Base-by-base conservation (phyloP, 2,797 vertebrate species). In the Sciurus vulgaris region DNA sequence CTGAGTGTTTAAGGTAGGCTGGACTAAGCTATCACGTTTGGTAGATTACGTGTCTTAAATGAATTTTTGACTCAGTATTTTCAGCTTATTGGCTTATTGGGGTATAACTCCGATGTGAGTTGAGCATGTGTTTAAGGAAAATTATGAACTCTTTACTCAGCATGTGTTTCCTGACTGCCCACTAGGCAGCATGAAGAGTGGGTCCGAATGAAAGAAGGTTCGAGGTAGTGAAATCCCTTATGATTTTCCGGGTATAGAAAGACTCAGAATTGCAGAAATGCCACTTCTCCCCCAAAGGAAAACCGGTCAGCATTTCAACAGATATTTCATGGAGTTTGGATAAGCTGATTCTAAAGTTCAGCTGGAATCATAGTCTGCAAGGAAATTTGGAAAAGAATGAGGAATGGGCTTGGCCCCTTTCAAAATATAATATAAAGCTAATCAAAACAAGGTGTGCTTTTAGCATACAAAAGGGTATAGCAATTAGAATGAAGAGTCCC, bases 371-470 rank as follows among this genome's bases (percentile, higher is more conserved):
- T 33, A 89, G 28, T 70, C 72, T 92, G 41, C 70, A 74, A 51
- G 70, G 82, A 88, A 59, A 85, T 72, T 84, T 49, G 67, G 56
- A 76, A 81, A 72, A 82, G 17, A 86, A 33, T 20, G 74, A 47
- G 12, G 70, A 35, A 17, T 65, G 56, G 47, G 56, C 30, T 85
- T 51, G 38, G 28, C 41, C 28, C 63, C 44, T 91, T 81, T 92
- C 38, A 95, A 78, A 79, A 78, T 33, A 38, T 4, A 67, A 7
- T n/a, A 6, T 69, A 67, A 91, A 95, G 41, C 59, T 95, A 72
- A 83, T 94, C 94, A 82, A 74, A 70, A 54, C 28, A 61, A 56
- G 49, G 47, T 24, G 47, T 24, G 7, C 59, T 74, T 3, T 87
- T 83, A 82, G 41, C 76, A 86, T 74, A 49, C n/a, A 85, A 12